Conservation (phyloP, 2,888 invertebrate genomes). For the Rotaria magnacalcarata region DNA sequence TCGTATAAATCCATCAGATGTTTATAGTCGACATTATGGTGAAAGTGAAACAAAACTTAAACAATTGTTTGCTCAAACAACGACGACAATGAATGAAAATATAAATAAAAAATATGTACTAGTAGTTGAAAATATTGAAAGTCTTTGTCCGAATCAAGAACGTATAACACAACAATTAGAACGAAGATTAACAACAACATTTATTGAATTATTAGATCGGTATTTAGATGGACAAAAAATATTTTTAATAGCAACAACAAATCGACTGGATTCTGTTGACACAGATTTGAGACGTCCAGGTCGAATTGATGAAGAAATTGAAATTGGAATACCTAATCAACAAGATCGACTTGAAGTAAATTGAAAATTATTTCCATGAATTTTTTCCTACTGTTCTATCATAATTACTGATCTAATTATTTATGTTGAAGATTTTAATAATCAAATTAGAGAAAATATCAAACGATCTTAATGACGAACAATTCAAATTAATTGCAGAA, state of each 20-base stretch:
- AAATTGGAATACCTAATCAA: constrained; percentile 44
- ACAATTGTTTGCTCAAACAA: constrained; percentile 42
- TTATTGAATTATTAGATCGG: constrained; percentile 33
- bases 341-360: constrained; percentile 40
- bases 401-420: too few relatives aligned
- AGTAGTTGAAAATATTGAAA: constrained; percentile 44
- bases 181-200: constrained; percentile 40
- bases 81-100: neutral
- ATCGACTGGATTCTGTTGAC: constrained; percentile 42
- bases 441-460: constrained; percentile 31
- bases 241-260: constrained; percentile 41
- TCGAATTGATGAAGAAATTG: constrained; percentile 46
- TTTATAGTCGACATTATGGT: constrained; percentile 44
- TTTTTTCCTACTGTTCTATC: neutral
- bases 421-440: constrained; percentile 37
- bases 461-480: constrained; percentile 37
- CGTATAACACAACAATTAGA: constrained; percentile 42
- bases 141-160: constrained; percentile 40
- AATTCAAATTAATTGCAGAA: constrained; percentile 36
- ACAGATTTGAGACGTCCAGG: constrained; percentile 41
- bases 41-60: constrained; percentile 44
- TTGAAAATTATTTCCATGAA: too few relatives aligned
- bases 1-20: constrained; percentile 38
- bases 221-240: constrained; percentile 38
- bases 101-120: constrained; percentile 33